These are phyloP conservation scores for Danio aesculapii DNA, from an alignment of 2,797 vertebrate species.

Conservation along the genomic window DNA sequence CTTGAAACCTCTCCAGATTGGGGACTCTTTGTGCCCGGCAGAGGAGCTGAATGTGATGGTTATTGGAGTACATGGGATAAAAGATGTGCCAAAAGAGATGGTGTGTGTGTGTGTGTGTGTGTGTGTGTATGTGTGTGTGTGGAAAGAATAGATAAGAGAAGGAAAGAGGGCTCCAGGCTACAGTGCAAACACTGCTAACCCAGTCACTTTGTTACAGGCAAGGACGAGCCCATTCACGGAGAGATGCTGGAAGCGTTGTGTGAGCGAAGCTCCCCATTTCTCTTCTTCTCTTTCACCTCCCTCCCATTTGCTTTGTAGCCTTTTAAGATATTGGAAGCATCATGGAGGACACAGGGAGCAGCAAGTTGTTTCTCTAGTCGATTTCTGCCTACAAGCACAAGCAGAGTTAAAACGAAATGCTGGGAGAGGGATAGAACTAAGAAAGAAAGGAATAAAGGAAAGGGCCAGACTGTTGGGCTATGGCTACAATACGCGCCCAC, in stretches of 20 bases:
- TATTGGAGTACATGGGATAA: slow-evolving; percentile 40
- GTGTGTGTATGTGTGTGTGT: slow-evolving; percentile 24
- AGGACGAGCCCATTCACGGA: slow-evolving; percentile 70
- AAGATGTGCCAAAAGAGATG: slow-evolving; percentile 41
- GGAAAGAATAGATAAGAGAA: slow-evolving; percentile 51
- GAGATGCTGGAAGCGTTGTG: slow-evolving; percentile 61
- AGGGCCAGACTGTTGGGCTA: slow-evolving; percentile 25
- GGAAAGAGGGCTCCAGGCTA: slow-evolving; percentile 71
- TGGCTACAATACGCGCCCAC: slow-evolving; percentile 37
- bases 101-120: slow-evolving; percentile 35
- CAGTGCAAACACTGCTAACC: slow-evolving; percentile 64
- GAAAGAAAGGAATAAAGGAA: slow-evolving; percentile 17
- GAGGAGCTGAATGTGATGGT: slow-evolving; percentile 31
- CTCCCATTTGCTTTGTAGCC: slow-evolving; percentile 54
- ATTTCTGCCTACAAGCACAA: slow-evolving; percentile 45
- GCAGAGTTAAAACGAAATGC: slow-evolving; percentile 40
- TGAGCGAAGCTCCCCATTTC: slow-evolving; percentile 58
- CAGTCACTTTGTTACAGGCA: slow-evolving; percentile 72
- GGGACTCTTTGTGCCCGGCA: slow-evolving; percentile 21
- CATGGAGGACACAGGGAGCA: slow-evolving; percentile 30
- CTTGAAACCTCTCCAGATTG: slow-evolving; percentile 45
- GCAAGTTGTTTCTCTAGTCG: slow-evolving; percentile 40
- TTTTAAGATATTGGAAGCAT: slow-evolving; percentile 53
- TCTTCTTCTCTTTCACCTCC: slow-evolving; percentile 53
- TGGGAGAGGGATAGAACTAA: slow-evolving; percentile 2